Evolutionary conservation across 2,113 vertebrate genomes (phyloP), one percentile per base, ranked within the genome.

Genomic region (Phylloscopus trochilus): DNA sequence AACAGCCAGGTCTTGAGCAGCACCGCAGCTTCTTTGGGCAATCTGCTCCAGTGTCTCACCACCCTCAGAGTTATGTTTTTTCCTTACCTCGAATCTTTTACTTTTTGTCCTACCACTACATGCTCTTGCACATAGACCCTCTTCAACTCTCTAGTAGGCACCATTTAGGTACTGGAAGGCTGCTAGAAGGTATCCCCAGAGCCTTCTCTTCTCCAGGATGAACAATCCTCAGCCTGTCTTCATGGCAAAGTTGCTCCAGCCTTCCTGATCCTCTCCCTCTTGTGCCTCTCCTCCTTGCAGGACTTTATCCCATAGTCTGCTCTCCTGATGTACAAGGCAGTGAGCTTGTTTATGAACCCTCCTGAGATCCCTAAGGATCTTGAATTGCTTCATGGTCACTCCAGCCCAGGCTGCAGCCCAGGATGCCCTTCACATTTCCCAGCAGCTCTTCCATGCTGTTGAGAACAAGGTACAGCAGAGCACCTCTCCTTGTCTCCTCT

Each of bases 371-470:
- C n/a, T 18, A 23, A 39, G 39, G n/a, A 39, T 33, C n/a, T 55
- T 55, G 49, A 33, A 55, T 33, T 55, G 7, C 11, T 11, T 39
- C 59, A 15, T 8, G 28, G 14, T 39, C 41, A 28, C 22, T 55
- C 27, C 33, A 62, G 41, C 22, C 47, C 22, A 31, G 47, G 22
- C 31, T 62, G 55, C 20, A 43, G 47, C 28, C 41, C 51, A 55
- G 59, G 15, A 30, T 43, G 15, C 31, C 12, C 15, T 41, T 58
- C 43, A 13, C 35, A 5, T 30, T 41, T 41, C 23, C 43, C 35
- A 58, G 24, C 8, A 49, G 33, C 15, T 2, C 2, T 15, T 39
- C n/a, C 0, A 0, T 41, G 13, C 2, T 30, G 16, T 23, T n/a
- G 43, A 66, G 35, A 49, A 7, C 30, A 49, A 75, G 30, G 24